Conservation (phyloP, 2,797 vertebrate species). For the Fistularia commersonii region DNA sequence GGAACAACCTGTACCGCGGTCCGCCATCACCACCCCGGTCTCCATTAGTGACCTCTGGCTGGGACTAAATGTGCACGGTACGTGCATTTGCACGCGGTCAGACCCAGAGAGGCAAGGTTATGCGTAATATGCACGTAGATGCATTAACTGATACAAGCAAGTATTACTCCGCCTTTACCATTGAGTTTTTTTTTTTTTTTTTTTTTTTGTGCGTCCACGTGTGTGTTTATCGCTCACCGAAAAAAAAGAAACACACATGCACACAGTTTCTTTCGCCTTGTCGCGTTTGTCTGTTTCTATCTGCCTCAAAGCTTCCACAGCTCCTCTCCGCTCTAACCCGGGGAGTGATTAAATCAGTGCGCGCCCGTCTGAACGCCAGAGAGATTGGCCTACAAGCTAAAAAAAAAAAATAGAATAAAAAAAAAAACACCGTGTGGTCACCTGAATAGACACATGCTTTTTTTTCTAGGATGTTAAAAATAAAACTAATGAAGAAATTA, state of each 20-base stretch:
- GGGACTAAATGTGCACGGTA: conserved; percentile 44
- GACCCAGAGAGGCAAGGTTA: conserved; percentile 26
- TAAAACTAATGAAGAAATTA: conserved; percentile 35
- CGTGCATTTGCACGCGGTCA: conserved; percentile 9
- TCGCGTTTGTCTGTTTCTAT: conserved; percentile 78
- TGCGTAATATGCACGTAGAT: background rate
- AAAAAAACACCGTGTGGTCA: conserved; percentile 20
- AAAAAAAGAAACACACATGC: conserved; percentile 28
- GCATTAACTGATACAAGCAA: background rate
- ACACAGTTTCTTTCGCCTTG: conserved; percentile 71
- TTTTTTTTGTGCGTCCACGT: conserved; percentile 39
- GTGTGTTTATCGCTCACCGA: conserved; percentile 55
- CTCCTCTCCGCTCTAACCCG: conserved; percentile 71
- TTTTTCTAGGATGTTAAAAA: too few species aligned
- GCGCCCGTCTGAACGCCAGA: conserved; percentile 70
- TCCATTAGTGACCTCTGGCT: conserved; percentile 68
- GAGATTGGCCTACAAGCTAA: conserved; percentile 54
- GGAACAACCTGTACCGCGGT: conserved; percentile 57
- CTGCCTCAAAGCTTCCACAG: conserved; percentile 71
- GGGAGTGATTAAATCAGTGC: conserved; percentile 77
- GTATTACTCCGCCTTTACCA: background rate
- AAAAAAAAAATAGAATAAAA: conserved; percentile 28
- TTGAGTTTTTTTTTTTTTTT: conserved; percentile 11
- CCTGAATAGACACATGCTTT: conserved; percentile 39
- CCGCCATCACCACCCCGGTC: conserved; percentile 65